Base-by-base conservation (phyloP, 1,140 invertebrate species). In the Gonioctena quinquepunctata region DNA sequence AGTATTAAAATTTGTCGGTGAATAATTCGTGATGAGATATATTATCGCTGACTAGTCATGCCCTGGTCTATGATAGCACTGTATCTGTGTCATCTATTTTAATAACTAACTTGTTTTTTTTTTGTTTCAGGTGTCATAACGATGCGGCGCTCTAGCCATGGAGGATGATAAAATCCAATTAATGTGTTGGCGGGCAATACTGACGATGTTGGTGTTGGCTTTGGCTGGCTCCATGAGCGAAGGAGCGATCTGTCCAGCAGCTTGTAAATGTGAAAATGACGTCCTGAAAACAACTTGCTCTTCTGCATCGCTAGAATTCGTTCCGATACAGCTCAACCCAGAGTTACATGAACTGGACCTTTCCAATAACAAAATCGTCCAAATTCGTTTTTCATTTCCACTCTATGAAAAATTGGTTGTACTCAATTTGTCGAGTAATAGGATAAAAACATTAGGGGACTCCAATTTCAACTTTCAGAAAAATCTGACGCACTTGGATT, bases 241-340 rank as follows among this genome's bases (percentile, higher is more conserved):
- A 13, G 78, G 85, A 63, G 90, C 90, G 52, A 87, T 94, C 48
- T 95, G 94, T 83, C 94, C 94, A 13, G 86, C 89, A 19, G 88
- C 89, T 71, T 96, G 94, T 80, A 86, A 86, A 50, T 96, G 94
- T 85, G 90, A 94, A 85, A 92, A 95, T 81, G 89, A 93, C 23
- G 84, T 89, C 25, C 86, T 93, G 49, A 87, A 88, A 11, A 89
- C 90, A 2, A 87, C 90, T 54, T 96, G 94, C 81, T 89, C 90
- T 66, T 88, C 89, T 72, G 92, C 91, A 8, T 88, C 87, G 54
- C 87, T 95, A 54, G 93, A 94, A 80, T 90, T 94, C 72, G 91
- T 95, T 26, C 94, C 94, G 27, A 94, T 95, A 68, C 93, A 94
- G 78, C 86, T 96, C 72, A 95, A 96, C 80, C 93, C 92, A n/a